These are phyloP conservation scores for Seira ritae DNA, from an alignment of 2,888 invertebrate species.

Conservation along the genomic window DNA sequence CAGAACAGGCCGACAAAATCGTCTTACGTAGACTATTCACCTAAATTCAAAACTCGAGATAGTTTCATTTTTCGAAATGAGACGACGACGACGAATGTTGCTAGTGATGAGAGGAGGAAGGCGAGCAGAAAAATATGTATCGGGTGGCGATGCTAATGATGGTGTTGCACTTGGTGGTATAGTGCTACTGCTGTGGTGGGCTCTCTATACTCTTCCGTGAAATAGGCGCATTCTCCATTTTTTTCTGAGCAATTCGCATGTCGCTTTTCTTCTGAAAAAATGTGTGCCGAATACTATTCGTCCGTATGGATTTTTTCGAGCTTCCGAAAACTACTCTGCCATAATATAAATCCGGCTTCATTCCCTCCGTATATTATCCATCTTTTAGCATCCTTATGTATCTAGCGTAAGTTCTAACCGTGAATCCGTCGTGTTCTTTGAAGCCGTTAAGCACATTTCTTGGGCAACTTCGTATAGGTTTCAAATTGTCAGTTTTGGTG, in stretches of 20 bases:
- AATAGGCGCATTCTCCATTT: constrained; percentile 21
- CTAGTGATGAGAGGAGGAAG: constrained; percentile 11
- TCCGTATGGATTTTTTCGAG: too few species aligned
- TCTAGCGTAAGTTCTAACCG: too few species aligned
- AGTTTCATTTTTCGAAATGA: constrained; percentile 5
- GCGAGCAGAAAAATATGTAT: not conserved
- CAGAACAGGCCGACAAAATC: not conserved
- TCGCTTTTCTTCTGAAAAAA: not conserved
- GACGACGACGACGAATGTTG: constrained; percentile 17
- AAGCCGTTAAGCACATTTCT: too few species aligned
- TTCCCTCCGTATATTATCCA: too few species aligned
- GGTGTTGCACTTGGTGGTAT: not conserved
- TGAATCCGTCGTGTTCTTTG: too few species aligned
- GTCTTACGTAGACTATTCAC: not conserved
- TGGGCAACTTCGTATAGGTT: too few species aligned
- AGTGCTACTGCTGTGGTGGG: constrained; percentile 2
- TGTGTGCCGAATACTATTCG: not conserved
- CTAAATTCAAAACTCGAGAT: not conserved
- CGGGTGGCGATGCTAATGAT: constrained; percentile 11
- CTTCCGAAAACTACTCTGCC: too few species aligned
- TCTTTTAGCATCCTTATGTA: too few species aligned
- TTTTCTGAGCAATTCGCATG: not conserved
- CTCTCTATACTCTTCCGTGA: constrained; percentile 5
- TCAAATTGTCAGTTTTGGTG: too few species aligned
- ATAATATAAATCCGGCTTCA: too few species aligned